These are phyloP conservation scores for Tetropium fuscum DNA, from an alignment of 2,888 invertebrate species.

Conservation along the genomic window DNA sequence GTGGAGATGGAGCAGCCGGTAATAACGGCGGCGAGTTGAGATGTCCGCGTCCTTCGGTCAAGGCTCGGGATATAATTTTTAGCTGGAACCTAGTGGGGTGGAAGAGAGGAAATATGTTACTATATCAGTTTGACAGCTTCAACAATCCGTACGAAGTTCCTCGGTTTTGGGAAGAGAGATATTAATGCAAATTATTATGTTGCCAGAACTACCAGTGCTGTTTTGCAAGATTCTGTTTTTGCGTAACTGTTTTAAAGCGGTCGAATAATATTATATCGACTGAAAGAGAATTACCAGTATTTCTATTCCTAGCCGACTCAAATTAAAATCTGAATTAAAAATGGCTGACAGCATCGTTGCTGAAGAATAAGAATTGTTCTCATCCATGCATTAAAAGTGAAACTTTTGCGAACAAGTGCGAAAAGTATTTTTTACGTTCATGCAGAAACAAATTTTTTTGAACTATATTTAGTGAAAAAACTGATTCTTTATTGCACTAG, in stretches of 20 bases:
- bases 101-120: slow-evolving; percentile 64
- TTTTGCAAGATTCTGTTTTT: neutral
- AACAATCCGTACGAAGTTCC: slow-evolving; percentile 45
- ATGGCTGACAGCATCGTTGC: no score
- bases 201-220: slow-evolving; percentile 8
- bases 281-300: no score
- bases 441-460: no score
- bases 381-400: no score
- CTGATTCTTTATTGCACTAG: no score
- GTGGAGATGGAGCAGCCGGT: slow-evolving; percentile 48
- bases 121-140: slow-evolving; percentile 56
- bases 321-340: no score
- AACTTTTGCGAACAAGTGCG: no score
- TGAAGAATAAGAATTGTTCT: no score
- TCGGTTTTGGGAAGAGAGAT: slow-evolving; percentile 30
- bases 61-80: slow-evolving; percentile 62
- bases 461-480: no score
- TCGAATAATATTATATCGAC: no score
- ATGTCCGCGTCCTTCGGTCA: slow-evolving; percentile 58
- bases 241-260: neutral
- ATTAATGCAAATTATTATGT: slow-evolving; percentile 50
- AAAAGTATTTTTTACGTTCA: no score
- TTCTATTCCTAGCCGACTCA: no score
- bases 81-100: slow-evolving; percentile 61
- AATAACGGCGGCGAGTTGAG: slow-evolving; percentile 57